Conservation (phyloP, 2,797 vertebrate genomes). For the Sebastes goodei region DNA sequence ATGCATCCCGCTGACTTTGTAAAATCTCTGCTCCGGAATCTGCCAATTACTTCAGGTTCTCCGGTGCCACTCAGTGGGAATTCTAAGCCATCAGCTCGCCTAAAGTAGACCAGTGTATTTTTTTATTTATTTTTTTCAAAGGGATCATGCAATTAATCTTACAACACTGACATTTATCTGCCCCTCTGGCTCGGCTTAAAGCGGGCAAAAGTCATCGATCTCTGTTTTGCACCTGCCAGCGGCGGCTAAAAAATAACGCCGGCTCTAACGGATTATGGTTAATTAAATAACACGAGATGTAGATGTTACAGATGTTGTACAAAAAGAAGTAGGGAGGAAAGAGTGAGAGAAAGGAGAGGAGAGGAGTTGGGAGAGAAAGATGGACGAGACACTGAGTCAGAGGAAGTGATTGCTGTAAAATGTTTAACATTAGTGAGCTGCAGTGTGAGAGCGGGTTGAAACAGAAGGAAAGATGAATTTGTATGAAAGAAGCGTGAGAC, state of each 20-base stretch:
- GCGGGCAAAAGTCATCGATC: slow-evolving; percentile 15
- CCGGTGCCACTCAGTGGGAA: background rate
- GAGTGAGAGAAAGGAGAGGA: background rate
- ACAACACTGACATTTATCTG: slow-evolving; percentile 3
- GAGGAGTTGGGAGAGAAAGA: background rate
- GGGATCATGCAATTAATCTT: slow-evolving; percentile 26
- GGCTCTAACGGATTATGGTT: slow-evolving; percentile 5
- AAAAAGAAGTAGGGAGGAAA: background rate
- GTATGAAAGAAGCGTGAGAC: too few species aligned
- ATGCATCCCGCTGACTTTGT: background rate
- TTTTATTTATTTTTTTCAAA: background rate
- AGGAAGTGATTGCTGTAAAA: background rate
- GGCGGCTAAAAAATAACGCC: slow-evolving; percentile 6
- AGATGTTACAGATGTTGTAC: background rate
- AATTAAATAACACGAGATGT: slow-evolving; percentile 29
- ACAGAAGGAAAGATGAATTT: too few species aligned
- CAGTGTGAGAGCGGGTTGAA: background rate
- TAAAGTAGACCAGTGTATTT: background rate
- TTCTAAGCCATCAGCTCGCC: background rate
- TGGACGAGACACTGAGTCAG: background rate
- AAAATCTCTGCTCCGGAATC: background rate
- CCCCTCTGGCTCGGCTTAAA: background rate
- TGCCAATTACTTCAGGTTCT: background rate
- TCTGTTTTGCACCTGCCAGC: slow-evolving; percentile 19
- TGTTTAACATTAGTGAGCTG: background rate